These are phyloP conservation scores for Mylabris phalerata DNA, from an alignment of 1,140 invertebrate genomes.

Conservation along the genomic window DNA sequence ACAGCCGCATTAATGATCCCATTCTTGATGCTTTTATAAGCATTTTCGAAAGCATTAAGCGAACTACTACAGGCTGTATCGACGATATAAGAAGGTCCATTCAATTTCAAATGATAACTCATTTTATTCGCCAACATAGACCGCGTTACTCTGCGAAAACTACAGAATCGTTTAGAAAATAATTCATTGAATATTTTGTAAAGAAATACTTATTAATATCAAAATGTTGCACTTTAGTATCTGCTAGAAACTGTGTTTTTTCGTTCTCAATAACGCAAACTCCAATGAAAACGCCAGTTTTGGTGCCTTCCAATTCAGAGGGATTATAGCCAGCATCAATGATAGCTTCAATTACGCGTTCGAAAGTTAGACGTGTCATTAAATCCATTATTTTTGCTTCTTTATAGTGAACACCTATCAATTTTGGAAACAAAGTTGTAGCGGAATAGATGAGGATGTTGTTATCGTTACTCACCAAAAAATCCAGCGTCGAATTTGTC, in stretches of 20 bases:
- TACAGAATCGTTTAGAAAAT: not conserved
- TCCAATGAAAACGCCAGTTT: constrained; percentile 73
- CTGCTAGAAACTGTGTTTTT: not conserved
- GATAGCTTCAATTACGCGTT: constrained; percentile 78
- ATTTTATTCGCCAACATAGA: constrained; percentile 80
- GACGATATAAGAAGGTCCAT: constrained; percentile 72
- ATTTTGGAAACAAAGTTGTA: too few relatives aligned
- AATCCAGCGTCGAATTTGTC: constrained; percentile 75
- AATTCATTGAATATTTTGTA: not conserved
- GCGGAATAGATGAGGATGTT: too few relatives aligned
- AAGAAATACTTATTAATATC: too few relatives aligned
- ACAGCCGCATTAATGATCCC: constrained; percentile 81
- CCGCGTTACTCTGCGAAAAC: not conserved
- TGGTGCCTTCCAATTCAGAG: constrained; percentile 55
- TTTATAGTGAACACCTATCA: constrained; percentile 55
- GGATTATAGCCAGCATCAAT: constrained; percentile 70
- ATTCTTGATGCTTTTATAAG: constrained; percentile 63
- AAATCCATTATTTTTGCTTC: constrained; percentile 84
- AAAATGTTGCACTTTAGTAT: too few relatives aligned
- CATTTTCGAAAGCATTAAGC: constrained; percentile 75
- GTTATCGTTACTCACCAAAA: constrained; percentile 49
- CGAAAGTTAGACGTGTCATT: constrained; percentile 74
- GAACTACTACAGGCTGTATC: constrained; percentile 91
- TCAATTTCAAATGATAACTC: constrained; percentile 64
- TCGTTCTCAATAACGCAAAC: constrained; percentile 43